Conservation (phyloP, 2,888 invertebrate species). For the Drosophila mayaguana region DNA sequence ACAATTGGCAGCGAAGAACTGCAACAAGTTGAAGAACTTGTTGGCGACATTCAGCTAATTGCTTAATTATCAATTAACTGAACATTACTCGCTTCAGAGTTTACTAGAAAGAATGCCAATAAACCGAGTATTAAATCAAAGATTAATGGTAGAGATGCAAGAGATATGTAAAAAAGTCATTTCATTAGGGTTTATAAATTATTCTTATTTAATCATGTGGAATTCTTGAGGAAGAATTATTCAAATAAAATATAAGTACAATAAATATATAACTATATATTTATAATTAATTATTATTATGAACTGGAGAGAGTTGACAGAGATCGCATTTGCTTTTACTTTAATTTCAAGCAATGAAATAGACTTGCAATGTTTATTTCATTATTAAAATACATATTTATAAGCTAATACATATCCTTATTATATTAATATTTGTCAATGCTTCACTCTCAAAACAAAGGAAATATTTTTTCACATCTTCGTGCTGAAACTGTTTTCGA, state of each 20-base stretch:
- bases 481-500: not conserved
- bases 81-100: not conserved
- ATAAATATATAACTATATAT: not conserved
- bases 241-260: not conserved
- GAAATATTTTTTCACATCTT: not conserved
- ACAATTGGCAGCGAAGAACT: slow-evolving; percentile 32
- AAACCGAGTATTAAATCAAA: not conserved
- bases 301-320: too few relatives aligned
- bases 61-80: slow-evolving; percentile 25
- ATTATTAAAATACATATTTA: not conserved
- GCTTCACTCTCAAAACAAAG: not conserved
- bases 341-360: not conserved
- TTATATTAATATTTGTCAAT: too few relatives aligned
- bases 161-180: not conserved
- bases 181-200: not conserved
- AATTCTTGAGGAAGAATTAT: not conserved
- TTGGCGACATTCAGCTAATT: slow-evolving; percentile 21
- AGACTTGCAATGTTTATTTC: too few relatives aligned
- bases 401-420: too few relatives aligned
- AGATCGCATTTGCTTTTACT: not conserved
- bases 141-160: not conserved
- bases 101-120: slow-evolving; percentile 7
- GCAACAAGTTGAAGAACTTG: slow-evolving; percentile 35
- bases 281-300: not conserved
- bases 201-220: not conserved